phyloP scores from a whole-genome alignment of 2,113 vertebrate genomes.

The Calidris pugnax region DNA sequence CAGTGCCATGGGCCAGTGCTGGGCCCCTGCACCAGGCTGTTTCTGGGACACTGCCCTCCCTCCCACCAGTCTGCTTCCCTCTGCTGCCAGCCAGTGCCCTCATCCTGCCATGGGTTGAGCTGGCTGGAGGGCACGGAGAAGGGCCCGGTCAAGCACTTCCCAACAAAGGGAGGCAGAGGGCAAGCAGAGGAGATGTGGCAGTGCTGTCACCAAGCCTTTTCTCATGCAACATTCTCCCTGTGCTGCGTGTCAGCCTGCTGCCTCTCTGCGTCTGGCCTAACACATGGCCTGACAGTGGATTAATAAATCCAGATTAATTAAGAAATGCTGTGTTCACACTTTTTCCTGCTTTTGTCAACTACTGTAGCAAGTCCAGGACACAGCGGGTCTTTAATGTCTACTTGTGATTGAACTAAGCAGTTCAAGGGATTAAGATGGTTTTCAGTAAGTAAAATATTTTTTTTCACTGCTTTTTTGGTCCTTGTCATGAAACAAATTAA shows the following conservation, averaged over 20 bases:
- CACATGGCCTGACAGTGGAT: neutral
- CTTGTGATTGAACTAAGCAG: neutral
- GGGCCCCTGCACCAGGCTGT: neutral
- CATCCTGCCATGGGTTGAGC: accelerated
- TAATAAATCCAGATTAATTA: neutral
- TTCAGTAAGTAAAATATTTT: neutral
- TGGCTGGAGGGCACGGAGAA: neutral
- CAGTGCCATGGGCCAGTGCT: neutral
- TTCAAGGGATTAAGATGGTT: neutral
- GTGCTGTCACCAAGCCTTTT: neutral
- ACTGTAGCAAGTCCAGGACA: neutral
- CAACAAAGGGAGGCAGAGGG: no score
- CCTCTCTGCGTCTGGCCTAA: neutral
- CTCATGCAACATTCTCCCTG: neutral
- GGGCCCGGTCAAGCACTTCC: accelerated
- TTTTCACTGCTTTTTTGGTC: slow-evolving; percentile 13
- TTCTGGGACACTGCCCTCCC: accelerated
- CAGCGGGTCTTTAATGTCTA: neutral
- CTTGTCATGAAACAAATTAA: neutral
- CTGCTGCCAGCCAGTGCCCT: neutral
- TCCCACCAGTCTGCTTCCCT: neutral
- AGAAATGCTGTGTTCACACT: neutral
- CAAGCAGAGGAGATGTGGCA: neutral
- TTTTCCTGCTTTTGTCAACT: neutral
- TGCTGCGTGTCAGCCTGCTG: neutral